phyloP scores from a whole-genome alignment of 2,888 invertebrate species.

The Auanema freiburgensis region DNA sequence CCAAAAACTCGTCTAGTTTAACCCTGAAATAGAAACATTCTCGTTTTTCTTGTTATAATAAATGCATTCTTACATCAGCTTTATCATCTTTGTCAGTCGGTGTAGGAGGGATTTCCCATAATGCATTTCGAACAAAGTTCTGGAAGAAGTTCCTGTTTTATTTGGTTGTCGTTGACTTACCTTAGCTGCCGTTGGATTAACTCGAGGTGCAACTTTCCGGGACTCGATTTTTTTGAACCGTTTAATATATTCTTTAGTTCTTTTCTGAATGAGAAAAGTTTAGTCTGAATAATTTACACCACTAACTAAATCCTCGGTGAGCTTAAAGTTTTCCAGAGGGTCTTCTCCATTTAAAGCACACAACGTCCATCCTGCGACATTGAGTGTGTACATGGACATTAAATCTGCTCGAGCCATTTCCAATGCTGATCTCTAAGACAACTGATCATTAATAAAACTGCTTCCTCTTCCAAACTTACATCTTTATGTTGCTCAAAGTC shows the following conservation, averaged over 20 bases:
- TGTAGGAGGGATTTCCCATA: constrained; percentile 19
- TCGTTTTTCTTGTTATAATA: too few species aligned
- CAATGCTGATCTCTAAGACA: constrained; percentile 9
- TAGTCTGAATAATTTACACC: background rate
- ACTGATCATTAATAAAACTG: background rate
- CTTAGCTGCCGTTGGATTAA: constrained; percentile 17
- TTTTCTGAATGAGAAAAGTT: constrained; percentile 4
- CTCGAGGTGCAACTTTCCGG: constrained; percentile 14
- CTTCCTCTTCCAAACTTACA: constrained; percentile 2
- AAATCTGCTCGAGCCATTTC: constrained; percentile 19
- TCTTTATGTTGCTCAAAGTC: constrained; percentile 16
- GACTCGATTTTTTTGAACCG: constrained; percentile 5
- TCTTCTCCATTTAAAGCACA: constrained; percentile 17
- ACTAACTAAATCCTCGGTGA: constrained; percentile 15
- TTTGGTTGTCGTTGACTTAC: background rate
- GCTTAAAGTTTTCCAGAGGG: constrained; percentile 8
- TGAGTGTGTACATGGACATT: constrained; percentile 18
- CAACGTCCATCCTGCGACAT: constrained; percentile 7
- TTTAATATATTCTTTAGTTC: constrained; percentile 16
- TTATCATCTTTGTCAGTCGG: too few species aligned
- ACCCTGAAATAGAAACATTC: too few species aligned
- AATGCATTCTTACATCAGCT: too few species aligned
- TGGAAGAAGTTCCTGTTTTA: background rate
- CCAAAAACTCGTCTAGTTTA: too few species aligned
- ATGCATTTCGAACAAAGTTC: constrained; percentile 18